Percentiles rank a stretch among this genome's conserved stretches.
phyloP scores from a whole-genome alignment of 2,113 vertebrate genomes.

The Condylura cristata region DNA sequence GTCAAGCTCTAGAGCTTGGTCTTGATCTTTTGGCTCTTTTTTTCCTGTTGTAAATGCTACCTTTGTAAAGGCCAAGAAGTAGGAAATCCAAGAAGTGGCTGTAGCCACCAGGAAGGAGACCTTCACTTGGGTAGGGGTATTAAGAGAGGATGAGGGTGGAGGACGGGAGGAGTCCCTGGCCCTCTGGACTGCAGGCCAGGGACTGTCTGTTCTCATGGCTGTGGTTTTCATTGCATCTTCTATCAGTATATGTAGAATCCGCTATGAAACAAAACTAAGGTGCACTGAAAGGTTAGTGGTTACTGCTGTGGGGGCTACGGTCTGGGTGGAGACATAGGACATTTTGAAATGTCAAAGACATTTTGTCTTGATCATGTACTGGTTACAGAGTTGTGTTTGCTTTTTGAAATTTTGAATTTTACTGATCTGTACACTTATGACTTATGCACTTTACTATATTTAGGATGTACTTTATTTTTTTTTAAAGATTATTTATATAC shows the following conservation, averaged over 20 bases:
- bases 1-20: background rate
- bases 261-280: background rate
- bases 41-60: background rate
- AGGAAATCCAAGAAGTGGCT: background rate
- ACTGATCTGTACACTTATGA: background rate
- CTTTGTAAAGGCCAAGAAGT: background rate
- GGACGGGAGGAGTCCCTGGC: too few relatives aligned
- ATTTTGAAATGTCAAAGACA: background rate
- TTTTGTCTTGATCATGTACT: background rate
- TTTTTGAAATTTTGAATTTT: slow-evolving; percentile 8
- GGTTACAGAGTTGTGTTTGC: background rate
- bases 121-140: background rate
- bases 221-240: background rate
- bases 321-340: background rate
- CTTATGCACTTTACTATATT: background rate
- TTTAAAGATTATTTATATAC: too few relatives aligned
- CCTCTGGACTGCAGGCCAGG: background rate
- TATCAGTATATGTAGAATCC: background rate
- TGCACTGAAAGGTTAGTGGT: background rate
- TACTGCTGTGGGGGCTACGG: background rate
- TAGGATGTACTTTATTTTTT: background rate
- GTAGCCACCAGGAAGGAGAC: background rate
- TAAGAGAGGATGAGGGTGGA: background rate
- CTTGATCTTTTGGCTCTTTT: background rate
- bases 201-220: background rate